These are phyloP conservation scores for Drosophila siamana DNA, from an alignment of 2,888 invertebrate genomes.

Conservation along the genomic window DNA sequence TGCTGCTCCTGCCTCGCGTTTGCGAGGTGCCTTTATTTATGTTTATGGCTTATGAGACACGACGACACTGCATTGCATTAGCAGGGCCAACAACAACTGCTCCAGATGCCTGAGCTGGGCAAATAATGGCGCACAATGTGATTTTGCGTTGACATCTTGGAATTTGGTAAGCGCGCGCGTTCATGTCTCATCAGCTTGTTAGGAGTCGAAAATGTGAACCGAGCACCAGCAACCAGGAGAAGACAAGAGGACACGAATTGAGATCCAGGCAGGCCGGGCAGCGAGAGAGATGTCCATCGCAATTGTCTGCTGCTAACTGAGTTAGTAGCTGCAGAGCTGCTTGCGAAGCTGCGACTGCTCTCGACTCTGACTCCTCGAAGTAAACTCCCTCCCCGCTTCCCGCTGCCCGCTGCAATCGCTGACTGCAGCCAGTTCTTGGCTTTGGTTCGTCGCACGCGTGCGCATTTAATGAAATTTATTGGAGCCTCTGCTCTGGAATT, in stretches of 20 bases:
- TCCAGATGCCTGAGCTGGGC: slow-evolving; percentile 49
- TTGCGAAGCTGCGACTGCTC: neutral
- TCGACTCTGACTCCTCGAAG: neutral
- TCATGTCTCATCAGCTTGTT: slow-evolving; percentile 84
- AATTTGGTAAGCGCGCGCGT: slow-evolving; percentile 83
- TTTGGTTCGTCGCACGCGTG: slow-evolving; percentile 83
- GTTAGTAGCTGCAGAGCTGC: slow-evolving; percentile 71
- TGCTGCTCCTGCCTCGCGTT: slow-evolving; percentile 25
- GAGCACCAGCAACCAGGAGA: neutral
- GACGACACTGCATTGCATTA: slow-evolving; percentile 81
- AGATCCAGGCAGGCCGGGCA: slow-evolving; percentile 42
- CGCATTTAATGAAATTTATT: slow-evolving; percentile 84
- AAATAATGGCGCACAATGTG: slow-evolving; percentile 83
- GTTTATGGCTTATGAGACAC: slow-evolving; percentile 81
- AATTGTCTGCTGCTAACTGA: slow-evolving; percentile 75
- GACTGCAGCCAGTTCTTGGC: slow-evolving; percentile 25
- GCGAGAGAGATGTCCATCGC: slow-evolving; percentile 77
- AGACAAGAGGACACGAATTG: slow-evolving; percentile 14
- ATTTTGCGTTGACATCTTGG: slow-evolving; percentile 83
- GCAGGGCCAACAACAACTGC: slow-evolving; percentile 24
- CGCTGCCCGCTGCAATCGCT: no score
- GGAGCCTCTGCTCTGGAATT: slow-evolving; percentile 81
- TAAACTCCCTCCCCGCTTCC: no score
- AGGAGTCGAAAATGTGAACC: slow-evolving; percentile 55
- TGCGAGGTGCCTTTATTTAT: slow-evolving; percentile 83